phyloP scores from a whole-genome alignment of 2,888 invertebrate species.

The Eustalomyia histrio region DNA sequence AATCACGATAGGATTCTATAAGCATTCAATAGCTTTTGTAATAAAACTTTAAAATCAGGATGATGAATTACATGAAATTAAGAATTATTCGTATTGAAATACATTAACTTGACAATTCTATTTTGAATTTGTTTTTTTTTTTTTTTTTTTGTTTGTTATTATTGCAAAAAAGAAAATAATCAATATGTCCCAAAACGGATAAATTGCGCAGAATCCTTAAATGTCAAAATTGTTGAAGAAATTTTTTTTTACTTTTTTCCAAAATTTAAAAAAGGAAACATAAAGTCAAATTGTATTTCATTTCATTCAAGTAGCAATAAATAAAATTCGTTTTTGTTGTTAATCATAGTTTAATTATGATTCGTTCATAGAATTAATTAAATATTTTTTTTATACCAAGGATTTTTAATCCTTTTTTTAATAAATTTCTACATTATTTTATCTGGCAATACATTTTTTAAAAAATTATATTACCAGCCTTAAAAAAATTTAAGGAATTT shows the following conservation, averaged over 20 bases:
- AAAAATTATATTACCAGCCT: neutral
- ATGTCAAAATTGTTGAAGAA: too few species aligned
- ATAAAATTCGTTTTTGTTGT: too few species aligned
- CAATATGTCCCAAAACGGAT: conserved; percentile 35
- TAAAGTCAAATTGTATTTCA: too few species aligned
- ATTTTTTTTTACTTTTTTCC: too few species aligned
- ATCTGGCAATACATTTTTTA: neutral
- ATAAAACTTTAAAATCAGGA: conserved; percentile 25
- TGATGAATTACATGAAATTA: conserved; percentile 31
- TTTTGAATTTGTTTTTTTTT: neutral
- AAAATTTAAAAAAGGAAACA: too few species aligned
- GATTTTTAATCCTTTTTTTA: too few species aligned
- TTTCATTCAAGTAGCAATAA: too few species aligned
- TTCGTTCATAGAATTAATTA: too few species aligned
- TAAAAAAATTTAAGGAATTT: neutral
- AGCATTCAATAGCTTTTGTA: conserved; percentile 69
- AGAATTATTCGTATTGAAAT: conserved; percentile 16
- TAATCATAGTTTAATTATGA: too few species aligned
- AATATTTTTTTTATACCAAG: too few species aligned
- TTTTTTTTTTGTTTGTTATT: conserved; percentile 25
- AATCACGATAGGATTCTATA: conserved; percentile 72
- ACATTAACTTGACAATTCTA: conserved; percentile 29
- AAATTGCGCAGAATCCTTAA: neutral
- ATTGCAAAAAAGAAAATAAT: conserved; percentile 40
- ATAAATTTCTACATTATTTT: too few species aligned